Conservation (phyloP, 2,888 invertebrate species). For the Aplocera efformata region DNA sequence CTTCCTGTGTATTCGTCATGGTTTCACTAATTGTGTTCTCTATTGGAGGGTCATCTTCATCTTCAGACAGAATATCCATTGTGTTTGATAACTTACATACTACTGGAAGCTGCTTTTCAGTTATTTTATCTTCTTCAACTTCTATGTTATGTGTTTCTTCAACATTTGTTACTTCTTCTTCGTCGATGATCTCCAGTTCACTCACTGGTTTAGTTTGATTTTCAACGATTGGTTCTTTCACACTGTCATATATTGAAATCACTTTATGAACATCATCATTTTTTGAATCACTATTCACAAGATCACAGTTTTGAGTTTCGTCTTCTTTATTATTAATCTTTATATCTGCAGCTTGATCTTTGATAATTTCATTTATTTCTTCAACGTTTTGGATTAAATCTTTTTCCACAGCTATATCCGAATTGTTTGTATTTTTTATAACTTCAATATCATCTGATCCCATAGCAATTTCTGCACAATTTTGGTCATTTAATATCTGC, state of each 20-base stretch:
- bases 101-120: slow-evolving; percentile 20
- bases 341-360: slow-evolving; percentile 6
- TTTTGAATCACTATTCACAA: slow-evolving; percentile 6
- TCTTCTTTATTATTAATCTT: slow-evolving; percentile 13
- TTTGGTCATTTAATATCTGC: neutral
- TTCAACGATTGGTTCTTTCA: slow-evolving; percentile 7
- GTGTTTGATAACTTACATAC: slow-evolving; percentile 59
- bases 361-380: slow-evolving; percentile 3
- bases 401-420: neutral
- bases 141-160: slow-evolving; percentile 3
- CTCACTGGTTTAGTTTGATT: neutral
- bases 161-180: slow-evolving; percentile 15
- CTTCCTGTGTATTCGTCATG: slow-evolving; percentile 16
- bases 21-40: neutral
- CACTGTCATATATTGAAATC: slow-evolving; percentile 15
- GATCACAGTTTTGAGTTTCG: slow-evolving; percentile 11
- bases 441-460: slow-evolving; percentile 20
- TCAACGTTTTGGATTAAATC: neutral
- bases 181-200: slow-evolving; percentile 17
- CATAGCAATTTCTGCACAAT: slow-evolving; percentile 7
- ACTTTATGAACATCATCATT: slow-evolving; percentile 7
- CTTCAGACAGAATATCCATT: slow-evolving; percentile 65
- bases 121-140: slow-evolving; percentile 1
- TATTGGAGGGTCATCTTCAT: slow-evolving; percentile 50
- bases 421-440: neutral